Evolutionary conservation across 1,140 invertebrate genomes (phyloP).

Genomic region (Leptinotarsa lineolata): DNA sequence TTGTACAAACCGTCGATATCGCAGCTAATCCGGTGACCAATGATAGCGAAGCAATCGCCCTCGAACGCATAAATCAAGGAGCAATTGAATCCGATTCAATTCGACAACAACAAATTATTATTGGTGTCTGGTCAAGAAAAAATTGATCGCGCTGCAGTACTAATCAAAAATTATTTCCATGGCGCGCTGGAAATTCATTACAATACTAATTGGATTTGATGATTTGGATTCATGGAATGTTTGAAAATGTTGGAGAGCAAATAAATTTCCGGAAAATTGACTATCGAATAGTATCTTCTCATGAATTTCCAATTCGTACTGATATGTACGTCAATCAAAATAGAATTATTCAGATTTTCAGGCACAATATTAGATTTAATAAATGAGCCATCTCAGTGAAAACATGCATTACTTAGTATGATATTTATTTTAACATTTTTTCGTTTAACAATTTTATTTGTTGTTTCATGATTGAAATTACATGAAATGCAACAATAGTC

Average conservation of each 20-base stretch:
- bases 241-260: background rate
- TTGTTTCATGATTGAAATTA: too few relatives aligned
- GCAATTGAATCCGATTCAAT: conserved; percentile 35
- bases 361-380: too few relatives aligned
- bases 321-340: background rate
- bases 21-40: conserved; percentile 27
- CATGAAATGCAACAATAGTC: too few relatives aligned
- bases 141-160: background rate
- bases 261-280: background rate
- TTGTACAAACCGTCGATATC: conserved; percentile 18
- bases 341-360: too few relatives aligned
- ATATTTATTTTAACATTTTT: too few relatives aligned
- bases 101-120: conserved; percentile 31
- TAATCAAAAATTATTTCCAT: conserved; percentile 8
- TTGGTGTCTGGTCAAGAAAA: conserved; percentile 18
- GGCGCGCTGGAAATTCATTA: conserved; percentile 10
- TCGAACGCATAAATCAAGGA: conserved; percentile 26
- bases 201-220: conserved; percentile 10
- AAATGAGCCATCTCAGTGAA: too few relatives aligned
- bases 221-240: conserved; percentile 9
- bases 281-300: background rate
- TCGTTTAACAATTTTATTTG: too few relatives aligned
- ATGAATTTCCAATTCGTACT: too few relatives aligned
- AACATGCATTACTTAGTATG: too few relatives aligned
- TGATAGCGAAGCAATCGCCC: conserved; percentile 16